Evolutionary conservation across 2,888 invertebrate species (phyloP), one percentile per base, ranked within the genome.

Genomic region (Latrodectus elegans): DNA sequence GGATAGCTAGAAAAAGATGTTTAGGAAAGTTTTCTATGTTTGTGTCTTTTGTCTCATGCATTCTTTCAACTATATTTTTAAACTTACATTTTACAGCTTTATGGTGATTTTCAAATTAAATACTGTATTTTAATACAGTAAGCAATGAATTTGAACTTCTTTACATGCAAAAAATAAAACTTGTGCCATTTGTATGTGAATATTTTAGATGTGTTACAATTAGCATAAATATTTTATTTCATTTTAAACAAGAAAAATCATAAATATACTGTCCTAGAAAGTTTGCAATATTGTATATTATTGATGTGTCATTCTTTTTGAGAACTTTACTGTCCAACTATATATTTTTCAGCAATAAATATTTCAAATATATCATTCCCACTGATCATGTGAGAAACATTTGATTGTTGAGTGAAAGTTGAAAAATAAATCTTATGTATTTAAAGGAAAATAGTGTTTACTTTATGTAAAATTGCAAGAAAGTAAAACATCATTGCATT

Each of bases 381-480:
- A 87, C 86, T 77, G 77, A 87, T 87, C 86, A 86, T 64, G 76
- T 87, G 72, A 78, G 53, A 87, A 81, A 72, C 72, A 72, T 77
- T 72, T 82, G 86, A 87, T 49, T 87, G 86, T 87, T 87, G 86
- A 81, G 81, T 87, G 77, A 86, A 87, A 86, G 81, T 77, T 64
- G 79, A 65, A 67, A 87, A 87, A 87, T 87, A 87, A 87, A 87
- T 81, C 77, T 76, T 86, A 81, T 87, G 86, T 87, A 87, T 87
- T 87, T 81, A 87, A 72, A 71, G 75, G 38, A 38, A 38, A 38
- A 38, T 38, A 4, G 38, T 38, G 38, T 38, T 38, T 38, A 38
- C 38, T 38, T 38, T 38, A 38, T 38, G 38, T 38, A 38, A 38
- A 38, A 38, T 38, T 38, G 38, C 38, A 38, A 38, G 4, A 38